These are phyloP conservation scores for Eudasyphora cyanicolor DNA, from an alignment of 2,888 invertebrate genomes.

Conservation along the genomic window DNA sequence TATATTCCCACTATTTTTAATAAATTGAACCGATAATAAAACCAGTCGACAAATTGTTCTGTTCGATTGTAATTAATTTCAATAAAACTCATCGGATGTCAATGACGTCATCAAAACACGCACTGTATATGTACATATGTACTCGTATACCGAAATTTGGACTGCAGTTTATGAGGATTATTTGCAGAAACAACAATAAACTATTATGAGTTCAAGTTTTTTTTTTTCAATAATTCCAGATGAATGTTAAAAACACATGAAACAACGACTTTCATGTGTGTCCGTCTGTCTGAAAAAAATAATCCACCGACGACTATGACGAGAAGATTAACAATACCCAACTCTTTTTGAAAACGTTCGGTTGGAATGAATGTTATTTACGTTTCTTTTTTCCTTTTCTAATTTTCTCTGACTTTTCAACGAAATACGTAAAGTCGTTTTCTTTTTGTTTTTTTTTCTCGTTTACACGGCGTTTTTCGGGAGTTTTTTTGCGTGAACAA, in stretches of 20 bases:
- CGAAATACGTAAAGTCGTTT: too few species aligned
- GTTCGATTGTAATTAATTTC: too few species aligned
- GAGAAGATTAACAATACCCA: neutral
- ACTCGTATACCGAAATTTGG: neutral
- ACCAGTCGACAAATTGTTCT: too few species aligned
- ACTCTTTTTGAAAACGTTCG: neutral
- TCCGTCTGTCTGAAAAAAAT: neutral
- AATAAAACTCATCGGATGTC: neutral
- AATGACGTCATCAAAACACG: neutral
- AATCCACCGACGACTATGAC: neutral
- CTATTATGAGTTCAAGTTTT: neutral
- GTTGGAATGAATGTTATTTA: neutral
- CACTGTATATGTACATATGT: neutral
- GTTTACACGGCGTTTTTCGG: neutral
- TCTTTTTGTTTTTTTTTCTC: neutral
- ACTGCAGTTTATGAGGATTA: neutral
- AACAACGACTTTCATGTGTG: neutral
- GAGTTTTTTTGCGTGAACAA: conserved; percentile 69
- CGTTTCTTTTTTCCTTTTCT: conserved; percentile 6
- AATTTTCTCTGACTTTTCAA: too few species aligned
- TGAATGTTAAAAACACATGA: neutral
- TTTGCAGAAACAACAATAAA: neutral
- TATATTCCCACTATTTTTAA: too few species aligned
- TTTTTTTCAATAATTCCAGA: neutral
- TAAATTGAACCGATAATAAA: too few species aligned